These are phyloP conservation scores for Bradypus variegatus DNA, from an alignment of 2,797 vertebrate species.

Conservation along the genomic window DNA sequence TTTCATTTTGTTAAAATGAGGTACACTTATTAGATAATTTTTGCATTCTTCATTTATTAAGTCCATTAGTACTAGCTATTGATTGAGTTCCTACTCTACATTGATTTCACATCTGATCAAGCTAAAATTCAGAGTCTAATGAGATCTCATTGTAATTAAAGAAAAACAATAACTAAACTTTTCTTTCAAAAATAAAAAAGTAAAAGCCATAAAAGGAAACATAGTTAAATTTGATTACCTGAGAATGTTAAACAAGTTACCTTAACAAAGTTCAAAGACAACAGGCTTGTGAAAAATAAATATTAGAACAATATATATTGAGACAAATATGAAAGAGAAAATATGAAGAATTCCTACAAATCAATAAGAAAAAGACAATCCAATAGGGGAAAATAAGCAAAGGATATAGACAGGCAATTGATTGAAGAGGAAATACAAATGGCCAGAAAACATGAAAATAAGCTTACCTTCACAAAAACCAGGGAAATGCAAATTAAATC, in stretches of 20 bases:
- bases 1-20: neutral
- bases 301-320: neutral
- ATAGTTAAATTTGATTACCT: neutral
- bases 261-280: neutral
- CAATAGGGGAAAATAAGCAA: neutral
- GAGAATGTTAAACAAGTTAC: neutral
- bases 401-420: neutral
- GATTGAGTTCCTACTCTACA: neutral
- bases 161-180: neutral
- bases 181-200: neutral
- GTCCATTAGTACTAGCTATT: neutral
- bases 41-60: neutral
- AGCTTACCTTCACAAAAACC: neutral
- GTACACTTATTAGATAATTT: neutral
- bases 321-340: constrained; percentile 28
- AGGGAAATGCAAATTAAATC: constrained; percentile 31
- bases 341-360: neutral
- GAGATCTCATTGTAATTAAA: neutral
- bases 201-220: neutral
- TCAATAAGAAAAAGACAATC: neutral
- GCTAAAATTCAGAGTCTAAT: neutral
- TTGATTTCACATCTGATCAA: constrained; percentile 27
- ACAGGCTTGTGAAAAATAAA: neutral
- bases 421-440: neutral
- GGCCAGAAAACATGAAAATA: neutral